These are phyloP conservation scores for Ciconia maguari DNA, from an alignment of 2,113 vertebrate genomes.

Conservation along the genomic window DNA sequence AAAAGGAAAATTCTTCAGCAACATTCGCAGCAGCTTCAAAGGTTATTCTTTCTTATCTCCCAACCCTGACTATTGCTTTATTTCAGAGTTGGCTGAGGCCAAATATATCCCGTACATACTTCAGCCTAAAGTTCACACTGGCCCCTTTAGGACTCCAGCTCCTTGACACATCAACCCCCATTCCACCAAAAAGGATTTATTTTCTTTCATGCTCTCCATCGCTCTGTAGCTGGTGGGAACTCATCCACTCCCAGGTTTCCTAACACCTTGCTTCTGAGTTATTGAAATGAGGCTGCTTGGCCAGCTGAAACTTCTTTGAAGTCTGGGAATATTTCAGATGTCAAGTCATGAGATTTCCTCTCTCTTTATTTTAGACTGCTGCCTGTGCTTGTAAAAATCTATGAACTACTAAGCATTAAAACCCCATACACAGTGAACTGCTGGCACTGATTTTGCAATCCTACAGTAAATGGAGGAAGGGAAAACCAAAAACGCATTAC, in stretches of 20 bases:
- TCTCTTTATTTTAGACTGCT: slow-evolving; percentile 33
- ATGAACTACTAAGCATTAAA: slow-evolving; percentile 27
- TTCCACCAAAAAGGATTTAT: slow-evolving; percentile 4
- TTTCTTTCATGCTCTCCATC: not conserved
- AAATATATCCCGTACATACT: not conserved
- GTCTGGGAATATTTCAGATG: slow-evolving; percentile 52
- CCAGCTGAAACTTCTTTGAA: slow-evolving; percentile 53
- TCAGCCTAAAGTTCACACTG: slow-evolving; percentile 8
- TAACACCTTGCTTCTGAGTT: slow-evolving; percentile 6
- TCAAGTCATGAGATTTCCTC: slow-evolving; percentile 47
- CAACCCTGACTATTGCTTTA: not conserved
- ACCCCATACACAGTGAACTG: not conserved
- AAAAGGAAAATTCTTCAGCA: not conserved
- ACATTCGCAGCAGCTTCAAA: not conserved
- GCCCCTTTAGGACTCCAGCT: not conserved
- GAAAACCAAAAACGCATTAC: slow-evolving; percentile 3
- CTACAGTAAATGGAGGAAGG: not conserved
- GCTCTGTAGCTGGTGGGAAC: not conserved
- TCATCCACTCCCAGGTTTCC: slow-evolving; percentile 14
- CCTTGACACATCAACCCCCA: not conserved
- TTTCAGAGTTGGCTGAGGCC: not conserved
- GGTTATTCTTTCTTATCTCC: not conserved
- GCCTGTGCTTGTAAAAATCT: slow-evolving; percentile 45
- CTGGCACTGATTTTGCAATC: slow-evolving; percentile 16
- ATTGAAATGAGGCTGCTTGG: slow-evolving; percentile 46